Evolutionary conservation across 2,888 invertebrate species (phyloP).

Genomic region (Maniola hyperantus): DNA sequence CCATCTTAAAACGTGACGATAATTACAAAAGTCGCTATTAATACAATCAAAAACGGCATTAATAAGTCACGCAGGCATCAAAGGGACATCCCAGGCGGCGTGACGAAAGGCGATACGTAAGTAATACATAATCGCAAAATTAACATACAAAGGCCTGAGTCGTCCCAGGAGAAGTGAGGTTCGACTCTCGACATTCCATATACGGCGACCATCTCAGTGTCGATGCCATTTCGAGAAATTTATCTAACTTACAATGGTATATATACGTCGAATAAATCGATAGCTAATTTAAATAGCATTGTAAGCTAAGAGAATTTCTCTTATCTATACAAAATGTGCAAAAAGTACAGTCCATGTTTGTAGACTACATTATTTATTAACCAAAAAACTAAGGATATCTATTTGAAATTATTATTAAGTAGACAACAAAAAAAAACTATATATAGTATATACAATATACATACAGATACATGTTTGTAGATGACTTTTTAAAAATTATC

Average conservation of each 20-base stretch:
- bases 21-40: conserved; percentile 15
- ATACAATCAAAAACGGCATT: conserved; percentile 34
- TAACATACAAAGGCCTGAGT: conserved; percentile 59
- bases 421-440: too few species aligned
- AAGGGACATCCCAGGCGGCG: conserved; percentile 36
- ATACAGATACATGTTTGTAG: too few species aligned
- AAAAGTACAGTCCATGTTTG: neutral
- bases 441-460: too few species aligned
- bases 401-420: too few species aligned
- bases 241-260: conserved; percentile 31
- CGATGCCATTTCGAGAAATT: conserved; percentile 29
- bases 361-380: too few species aligned
- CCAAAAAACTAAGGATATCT: too few species aligned
- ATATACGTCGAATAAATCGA: conserved; percentile 20
- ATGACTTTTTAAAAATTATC: too few species aligned
- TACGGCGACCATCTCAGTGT: conserved; percentile 33
- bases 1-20: conserved; percentile 15
- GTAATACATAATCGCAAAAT: conserved; percentile 46
- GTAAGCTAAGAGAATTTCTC: neutral
- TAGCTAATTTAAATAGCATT: conserved; percentile 19
- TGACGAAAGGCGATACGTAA: conserved; percentile 41
- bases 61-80: conserved; percentile 38
- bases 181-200: conserved; percentile 36
- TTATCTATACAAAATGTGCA: neutral
- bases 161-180: conserved; percentile 45